A percentile compares a stretch with the other conserved stretches of the same genome.
phyloP scores from a whole-genome alignment of 1,140 invertebrate genomes.

The Panagrolaimus sp. region DNA sequence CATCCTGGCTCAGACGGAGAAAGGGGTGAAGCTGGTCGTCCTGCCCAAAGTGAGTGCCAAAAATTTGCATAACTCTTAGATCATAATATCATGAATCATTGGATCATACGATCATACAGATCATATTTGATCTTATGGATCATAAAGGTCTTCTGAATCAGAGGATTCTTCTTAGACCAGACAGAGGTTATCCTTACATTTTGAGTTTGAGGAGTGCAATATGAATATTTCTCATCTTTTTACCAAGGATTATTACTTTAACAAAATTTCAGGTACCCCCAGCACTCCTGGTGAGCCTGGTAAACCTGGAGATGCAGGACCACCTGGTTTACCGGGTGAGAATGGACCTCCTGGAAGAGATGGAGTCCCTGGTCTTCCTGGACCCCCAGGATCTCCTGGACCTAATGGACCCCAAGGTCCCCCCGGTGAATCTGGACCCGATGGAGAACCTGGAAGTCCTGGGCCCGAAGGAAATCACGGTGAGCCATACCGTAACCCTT shows the following conservation, averaged over 20 bases:
- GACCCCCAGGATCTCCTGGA: not conserved
- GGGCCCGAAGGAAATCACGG: slow-evolving; percentile 28
- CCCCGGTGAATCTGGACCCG: slow-evolving; percentile 29
- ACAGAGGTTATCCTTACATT: no score
- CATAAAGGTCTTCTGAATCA: no score
- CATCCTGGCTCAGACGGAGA: slow-evolving; percentile 22
- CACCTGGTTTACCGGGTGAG: slow-evolving; percentile 22
- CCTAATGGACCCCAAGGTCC: slow-evolving; percentile 39
- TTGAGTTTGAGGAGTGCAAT: no score
- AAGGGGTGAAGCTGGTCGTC: slow-evolving; percentile 31
- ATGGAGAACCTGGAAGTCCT: slow-evolving; percentile 44
- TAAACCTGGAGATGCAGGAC: slow-evolving; percentile 20
- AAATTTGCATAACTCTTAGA: no score
- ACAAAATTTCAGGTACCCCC: no score
- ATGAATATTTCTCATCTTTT: no score
- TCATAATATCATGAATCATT: no score
- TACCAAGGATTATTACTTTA: no score
- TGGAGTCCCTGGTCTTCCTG: not conserved
- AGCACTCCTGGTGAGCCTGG: slow-evolving; percentile 33
- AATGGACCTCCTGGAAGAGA: slow-evolving; percentile 29
- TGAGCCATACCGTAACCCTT: no score
- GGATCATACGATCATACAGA: no score
- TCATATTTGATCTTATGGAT: no score
- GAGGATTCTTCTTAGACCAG: no score
- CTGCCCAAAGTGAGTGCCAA: slow-evolving; percentile 19